phyloP scores from a whole-genome alignment of 2,797 vertebrate genomes.

The Scleropages formosus region DNA sequence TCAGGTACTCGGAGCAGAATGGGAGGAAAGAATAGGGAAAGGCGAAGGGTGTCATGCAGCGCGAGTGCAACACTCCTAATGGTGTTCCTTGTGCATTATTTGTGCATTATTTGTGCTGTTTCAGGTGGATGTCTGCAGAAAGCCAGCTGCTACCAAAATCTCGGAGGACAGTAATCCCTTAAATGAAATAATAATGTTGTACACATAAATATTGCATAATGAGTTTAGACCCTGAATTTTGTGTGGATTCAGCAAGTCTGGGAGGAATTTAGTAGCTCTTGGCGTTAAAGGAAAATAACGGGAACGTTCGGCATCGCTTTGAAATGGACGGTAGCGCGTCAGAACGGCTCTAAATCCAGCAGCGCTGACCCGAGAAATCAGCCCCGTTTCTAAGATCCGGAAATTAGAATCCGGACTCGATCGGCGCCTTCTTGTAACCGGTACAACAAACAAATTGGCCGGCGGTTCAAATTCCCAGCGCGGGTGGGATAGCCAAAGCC shows the following conservation, averaged over 20 bases:
- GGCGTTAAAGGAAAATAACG: conserved; percentile 26
- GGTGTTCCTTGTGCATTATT: conserved; percentile 28
- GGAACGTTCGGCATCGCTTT: conserved; percentile 35
- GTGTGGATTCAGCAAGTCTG: conserved; percentile 35
- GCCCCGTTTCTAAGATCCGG: background rate
- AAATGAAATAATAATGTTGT: conserved; percentile 44
- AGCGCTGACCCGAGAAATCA: background rate
- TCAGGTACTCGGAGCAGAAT: too few species aligned
- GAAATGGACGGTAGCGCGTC: conserved; percentile 23
- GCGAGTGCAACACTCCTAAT: conserved; percentile 10
- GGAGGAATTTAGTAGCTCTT: conserved; percentile 33
- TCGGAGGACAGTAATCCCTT: conserved; percentile 40
- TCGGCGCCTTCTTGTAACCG: conserved; percentile 27
- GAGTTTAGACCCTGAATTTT: conserved; percentile 32
- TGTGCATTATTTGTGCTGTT: conserved; percentile 35
- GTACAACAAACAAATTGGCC: conserved; percentile 37
- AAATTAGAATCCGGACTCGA: background rate
- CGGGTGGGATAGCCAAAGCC: background rate
- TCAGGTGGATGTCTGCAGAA: conserved; percentile 38
- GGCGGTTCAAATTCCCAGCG: background rate
- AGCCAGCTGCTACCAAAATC: conserved; percentile 38
- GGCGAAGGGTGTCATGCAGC: background rate
- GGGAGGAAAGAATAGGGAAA: background rate
- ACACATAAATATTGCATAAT: conserved; percentile 47
- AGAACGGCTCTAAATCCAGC: conserved; percentile 32